phyloP scores from a whole-genome alignment of 2,797 vertebrate genomes.

The Acrossocheilus wenchowensis region DNA sequence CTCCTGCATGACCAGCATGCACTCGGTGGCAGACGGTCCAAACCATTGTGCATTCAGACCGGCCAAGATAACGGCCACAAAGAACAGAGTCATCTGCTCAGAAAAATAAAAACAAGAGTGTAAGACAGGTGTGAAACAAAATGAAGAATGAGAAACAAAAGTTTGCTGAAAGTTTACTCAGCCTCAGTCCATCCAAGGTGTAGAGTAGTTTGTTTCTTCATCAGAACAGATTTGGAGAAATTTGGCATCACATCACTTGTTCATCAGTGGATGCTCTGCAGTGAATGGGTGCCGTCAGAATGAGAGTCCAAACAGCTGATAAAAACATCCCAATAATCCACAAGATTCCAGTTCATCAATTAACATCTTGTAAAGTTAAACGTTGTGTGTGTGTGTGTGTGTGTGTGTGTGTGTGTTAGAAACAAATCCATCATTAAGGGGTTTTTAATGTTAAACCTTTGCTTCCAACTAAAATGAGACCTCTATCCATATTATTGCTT shows the following conservation, averaged over 20 bases:
- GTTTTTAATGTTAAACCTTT: not conserved
- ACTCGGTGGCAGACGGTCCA: slow-evolving; percentile 73
- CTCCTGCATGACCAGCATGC: slow-evolving; percentile 80
- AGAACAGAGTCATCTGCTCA: slow-evolving; percentile 81
- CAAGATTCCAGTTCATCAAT: not conserved
- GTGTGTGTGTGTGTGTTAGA: not conserved
- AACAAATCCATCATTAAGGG: not conserved
- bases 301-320: not conserved
- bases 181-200: not conserved
- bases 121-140: not conserved
- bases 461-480: not conserved
- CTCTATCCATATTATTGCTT: not conserved
- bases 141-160: not conserved
- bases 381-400: not conserved
- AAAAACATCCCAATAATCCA: not conserved
- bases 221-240: not conserved
- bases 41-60: slow-evolving; percentile 84
- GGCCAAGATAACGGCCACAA: slow-evolving; percentile 74
- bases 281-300: not conserved
- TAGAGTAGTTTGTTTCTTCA: not conserved
- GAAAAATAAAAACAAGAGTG: not conserved
- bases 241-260: not conserved
- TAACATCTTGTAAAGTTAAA: not conserved
- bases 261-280: not conserved
- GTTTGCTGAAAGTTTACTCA: not conserved